Evolutionary conservation across 2,888 invertebrate genomes (phyloP), one percentile per base, ranked within the genome.

Genomic region (Monopis laevigella): DNA sequence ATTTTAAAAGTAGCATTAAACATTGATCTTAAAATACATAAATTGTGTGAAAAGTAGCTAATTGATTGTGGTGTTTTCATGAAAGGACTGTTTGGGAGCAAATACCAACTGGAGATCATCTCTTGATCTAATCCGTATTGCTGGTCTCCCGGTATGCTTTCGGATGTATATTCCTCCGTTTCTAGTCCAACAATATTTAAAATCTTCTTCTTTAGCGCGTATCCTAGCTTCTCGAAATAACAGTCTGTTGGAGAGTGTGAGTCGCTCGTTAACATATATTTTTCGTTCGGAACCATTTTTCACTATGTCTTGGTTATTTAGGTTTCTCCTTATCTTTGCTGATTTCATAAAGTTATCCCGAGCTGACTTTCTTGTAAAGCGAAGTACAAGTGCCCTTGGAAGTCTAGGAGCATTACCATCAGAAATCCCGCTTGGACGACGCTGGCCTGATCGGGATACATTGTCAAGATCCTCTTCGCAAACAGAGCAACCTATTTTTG

Each of bases 321-420:
- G 39, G 8, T 26, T 42, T 11, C 39, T 35, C 2, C 42, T 29
- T 2, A 24, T 36, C 43, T 45, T 52, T 0, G 50, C 43, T 4
- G 51, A 49, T 35, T 46, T 48, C 1, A 54, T 8, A 3, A 52
- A 10, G 4, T 50, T 39, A 16, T 50, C 51, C n/a, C 50, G 36
- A 19, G 46, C 49, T 1, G 17, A 13, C 36, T 45, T 43, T 2
- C 52, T 44, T 2, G 47, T 17, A 2, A 54, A 27, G 4, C 48
- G 43, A 1, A 51, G 45, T 0, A 52, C 47, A 0, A 52, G 28
- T 2, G 51, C 50, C 6, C 51, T 46, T 8, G 29, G 6, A 4
- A 8, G 24, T n/a, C n/a, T n/a, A n/a, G n/a, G n/a, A n/a, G n/a
- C n/a, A n/a, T n/a, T n/a, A n/a, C n/a, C n/a, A n/a, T n/a, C n/a